phyloP scores from a whole-genome alignment of 2,888 invertebrate species.

The Dynastes grantii region DNA sequence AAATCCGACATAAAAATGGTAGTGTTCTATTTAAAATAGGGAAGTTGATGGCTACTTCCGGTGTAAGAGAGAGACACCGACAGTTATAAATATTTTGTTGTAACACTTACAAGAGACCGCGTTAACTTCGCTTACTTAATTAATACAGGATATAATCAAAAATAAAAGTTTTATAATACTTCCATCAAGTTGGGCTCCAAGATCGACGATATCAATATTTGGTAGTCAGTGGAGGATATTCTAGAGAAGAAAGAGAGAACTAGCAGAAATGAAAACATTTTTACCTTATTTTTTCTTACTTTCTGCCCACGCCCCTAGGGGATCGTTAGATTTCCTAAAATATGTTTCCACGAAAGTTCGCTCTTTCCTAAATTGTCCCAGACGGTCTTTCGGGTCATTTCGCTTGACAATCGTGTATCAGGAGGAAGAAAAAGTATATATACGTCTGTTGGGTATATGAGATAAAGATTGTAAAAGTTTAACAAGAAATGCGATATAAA shows the following conservation, averaged over 20 bases:
- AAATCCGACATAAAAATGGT: too few species aligned
- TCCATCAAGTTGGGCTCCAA: background rate
- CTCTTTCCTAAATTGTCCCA: slow-evolving; percentile 43
- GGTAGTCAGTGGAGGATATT: slow-evolving; percentile 8
- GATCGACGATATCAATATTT: slow-evolving; percentile 1
- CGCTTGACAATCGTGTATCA: slow-evolving; percentile 41
- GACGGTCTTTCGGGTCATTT: slow-evolving; percentile 44
- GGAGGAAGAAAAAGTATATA: slow-evolving; percentile 19
- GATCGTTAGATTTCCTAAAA: slow-evolving; percentile 47
- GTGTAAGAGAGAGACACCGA: too few species aligned
- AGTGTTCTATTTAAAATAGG: too few species aligned
- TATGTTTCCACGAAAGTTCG: slow-evolving; percentile 39
- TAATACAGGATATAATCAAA: slow-evolving; percentile 16
- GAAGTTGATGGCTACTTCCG: too few species aligned
- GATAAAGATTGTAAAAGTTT: slow-evolving; percentile 12
- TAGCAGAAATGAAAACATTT: slow-evolving; percentile 8
- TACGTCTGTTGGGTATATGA: slow-evolving; percentile 15
- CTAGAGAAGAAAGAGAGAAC: background rate
- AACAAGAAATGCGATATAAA: slow-evolving; percentile 8
- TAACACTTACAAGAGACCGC: background rate
- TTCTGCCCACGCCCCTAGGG: slow-evolving; percentile 5
- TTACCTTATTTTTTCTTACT: slow-evolving; percentile 6
- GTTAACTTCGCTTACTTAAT: slow-evolving; percentile 19
- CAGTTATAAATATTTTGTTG: too few species aligned
- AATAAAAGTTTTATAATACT: background rate